Evolutionary conservation across 2,797 vertebrate species (phyloP).

Genomic region (Eutrigla gurnardus): DNA sequence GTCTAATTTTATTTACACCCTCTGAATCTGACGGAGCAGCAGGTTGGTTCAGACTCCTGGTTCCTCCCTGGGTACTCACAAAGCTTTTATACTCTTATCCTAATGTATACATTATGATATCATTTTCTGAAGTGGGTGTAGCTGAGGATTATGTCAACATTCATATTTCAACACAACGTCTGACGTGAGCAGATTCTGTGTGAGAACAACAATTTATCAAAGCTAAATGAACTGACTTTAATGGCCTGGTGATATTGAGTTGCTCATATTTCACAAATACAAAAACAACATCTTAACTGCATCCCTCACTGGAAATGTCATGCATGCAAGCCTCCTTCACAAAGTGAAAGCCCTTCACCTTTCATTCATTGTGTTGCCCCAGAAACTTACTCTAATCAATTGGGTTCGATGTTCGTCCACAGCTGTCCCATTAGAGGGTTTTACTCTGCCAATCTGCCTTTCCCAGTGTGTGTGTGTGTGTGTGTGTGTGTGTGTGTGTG

Average conservation of each 20-base stretch:
- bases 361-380: slow-evolving; percentile 3
- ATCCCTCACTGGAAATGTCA: background rate
- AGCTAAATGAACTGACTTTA: background rate
- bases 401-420: background rate
- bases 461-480: background rate
- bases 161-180: background rate
- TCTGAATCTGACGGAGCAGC: background rate
- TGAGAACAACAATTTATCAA: background rate
- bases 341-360: background rate
- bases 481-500: too few species aligned
- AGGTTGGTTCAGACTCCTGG: slow-evolving; percentile 3
- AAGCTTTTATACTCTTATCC: slow-evolving; percentile 49
- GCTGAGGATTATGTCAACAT: slow-evolving; percentile 5
- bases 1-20: background rate
- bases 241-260: too few species aligned
- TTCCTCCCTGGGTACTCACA: slow-evolving; percentile 46
- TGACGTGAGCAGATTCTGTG: background rate
- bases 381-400: slow-evolving; percentile 11
- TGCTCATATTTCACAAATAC: too few species aligned
- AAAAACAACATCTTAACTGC: background rate
- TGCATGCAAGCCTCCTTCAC: background rate
- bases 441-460: background rate
- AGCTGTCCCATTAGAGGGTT: background rate
- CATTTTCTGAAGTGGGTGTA: slow-evolving; percentile 1
- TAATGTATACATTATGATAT: background rate